phyloP scores from a whole-genome alignment of 2,888 invertebrate species.

The Dilophus febrilis region DNA sequence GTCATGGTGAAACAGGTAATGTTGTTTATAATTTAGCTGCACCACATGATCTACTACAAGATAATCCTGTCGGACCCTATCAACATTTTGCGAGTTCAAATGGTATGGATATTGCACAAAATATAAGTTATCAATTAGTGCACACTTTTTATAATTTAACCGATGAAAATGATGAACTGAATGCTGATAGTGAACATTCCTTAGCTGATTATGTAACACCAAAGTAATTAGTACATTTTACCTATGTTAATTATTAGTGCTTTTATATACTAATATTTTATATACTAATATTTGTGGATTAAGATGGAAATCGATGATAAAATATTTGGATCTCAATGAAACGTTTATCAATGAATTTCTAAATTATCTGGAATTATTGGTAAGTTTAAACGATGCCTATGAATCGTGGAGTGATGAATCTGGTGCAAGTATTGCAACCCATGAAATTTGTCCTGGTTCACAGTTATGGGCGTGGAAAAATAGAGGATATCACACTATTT shows the following conservation, averaged over 20 bases:
- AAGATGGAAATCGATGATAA: not conserved
- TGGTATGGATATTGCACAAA: conserved; percentile 19
- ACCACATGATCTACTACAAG: no score
- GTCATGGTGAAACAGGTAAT: no score
- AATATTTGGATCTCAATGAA: no score
- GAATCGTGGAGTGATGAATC: no score
- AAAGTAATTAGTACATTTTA: conserved; percentile 11
- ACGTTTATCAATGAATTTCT: no score
- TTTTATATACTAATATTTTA: no score
- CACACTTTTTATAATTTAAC: conserved; percentile 25
- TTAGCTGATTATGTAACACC: conserved; percentile 21
- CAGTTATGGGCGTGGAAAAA: conserved; percentile 30
- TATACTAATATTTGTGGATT: no score
- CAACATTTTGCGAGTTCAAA: no score
- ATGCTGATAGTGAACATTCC: conserved; percentile 20
- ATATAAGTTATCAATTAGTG: conserved; percentile 21
- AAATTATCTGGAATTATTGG: conserved; percentile 30
- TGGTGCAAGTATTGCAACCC: no score
- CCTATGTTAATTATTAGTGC: no score
- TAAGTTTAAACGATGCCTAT: conserved; percentile 35
- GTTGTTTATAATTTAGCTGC: no score
- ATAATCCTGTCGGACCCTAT: no score
- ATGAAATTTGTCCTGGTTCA: conserved; percentile 17
- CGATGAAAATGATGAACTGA: conserved; percentile 20
- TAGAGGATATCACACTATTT: conserved; percentile 27